Base-by-base conservation (phyloP, 92 coral and sea anemone species). In the Phenganax marumi region DNA sequence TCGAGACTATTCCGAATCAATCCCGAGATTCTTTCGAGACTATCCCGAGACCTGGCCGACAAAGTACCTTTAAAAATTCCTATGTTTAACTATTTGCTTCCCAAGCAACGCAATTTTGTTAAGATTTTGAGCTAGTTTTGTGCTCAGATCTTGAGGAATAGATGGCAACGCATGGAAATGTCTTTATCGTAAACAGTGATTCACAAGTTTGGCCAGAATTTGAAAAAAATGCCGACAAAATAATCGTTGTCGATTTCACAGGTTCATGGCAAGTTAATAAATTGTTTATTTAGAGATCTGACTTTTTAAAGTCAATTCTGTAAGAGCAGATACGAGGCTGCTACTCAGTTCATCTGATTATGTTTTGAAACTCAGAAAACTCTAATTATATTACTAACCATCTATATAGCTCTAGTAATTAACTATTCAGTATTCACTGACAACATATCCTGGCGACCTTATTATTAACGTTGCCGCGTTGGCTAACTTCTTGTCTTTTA, bases 191-290 rank as follows among this genome's bases (percentile, higher is more conserved):
- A 7, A 66, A 84, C 6, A 90, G 85, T 51, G 98, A 95, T 76
- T 62, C 87, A 19, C 80, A 80, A 12, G 90, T 95, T 87, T 90
- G 86, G 76, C 81, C 91, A 25, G 95, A 95, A 77, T 81, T 95
- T 65, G 90, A 92, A 73, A 83, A 89, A 75, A 91, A 90, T n/a
- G 93, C 93, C 11, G 86, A 81, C 49, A 86, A 89, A 25, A 88
- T 95, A 70, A 93, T 95, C 18, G 93, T 95, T 76, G 93, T 95
- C 23, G 98, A 95, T 76, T 95, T 95, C 64, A 89, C 92, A 1
- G 98, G 97, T 6, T 79, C 95, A 6, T 95, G 98, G 98, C 90
- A 70, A 86, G 97, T 53, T 23, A 1, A 25, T 7, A 50, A 68
- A 8, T 7, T 68, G 18, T 68, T 12, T 8, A 46, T 72, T n/a